Evolutionary conservation across 2,797 vertebrate species (phyloP).

Genomic region (Garrulus glandarius): DNA sequence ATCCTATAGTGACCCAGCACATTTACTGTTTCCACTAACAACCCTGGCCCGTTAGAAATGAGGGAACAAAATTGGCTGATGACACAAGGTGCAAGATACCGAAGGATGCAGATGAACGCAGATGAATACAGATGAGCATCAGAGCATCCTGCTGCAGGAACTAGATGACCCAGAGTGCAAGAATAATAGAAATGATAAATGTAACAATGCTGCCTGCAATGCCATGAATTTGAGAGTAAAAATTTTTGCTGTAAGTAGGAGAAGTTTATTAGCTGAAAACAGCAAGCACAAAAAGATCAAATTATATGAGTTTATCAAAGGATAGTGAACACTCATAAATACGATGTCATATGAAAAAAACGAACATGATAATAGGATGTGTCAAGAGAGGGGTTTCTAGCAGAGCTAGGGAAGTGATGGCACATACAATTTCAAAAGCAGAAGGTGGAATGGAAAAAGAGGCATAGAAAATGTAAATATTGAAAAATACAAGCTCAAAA

Average conservation of each 20-base stretch:
- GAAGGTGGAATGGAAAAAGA: background rate
- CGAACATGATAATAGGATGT: background rate
- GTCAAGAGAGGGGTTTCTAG: background rate
- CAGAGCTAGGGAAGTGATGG: background rate
- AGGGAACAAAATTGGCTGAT: background rate
- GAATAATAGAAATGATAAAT: background rate
- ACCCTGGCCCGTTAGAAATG: background rate
- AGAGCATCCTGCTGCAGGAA: background rate
- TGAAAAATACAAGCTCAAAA: background rate
- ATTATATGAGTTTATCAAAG: background rate
- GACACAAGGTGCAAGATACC: background rate
- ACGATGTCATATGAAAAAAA: background rate
- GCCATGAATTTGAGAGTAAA: background rate
- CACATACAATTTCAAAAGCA: background rate
- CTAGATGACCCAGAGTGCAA: background rate
- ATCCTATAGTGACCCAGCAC: background rate
- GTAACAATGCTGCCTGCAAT: background rate
- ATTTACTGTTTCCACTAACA: background rate
- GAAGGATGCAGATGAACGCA: no score
- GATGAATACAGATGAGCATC: background rate
- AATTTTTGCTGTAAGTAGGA: background rate
- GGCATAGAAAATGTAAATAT: background rate
- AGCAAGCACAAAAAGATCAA: background rate
- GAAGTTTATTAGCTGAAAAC: background rate
- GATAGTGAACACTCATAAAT: background rate